phyloP scores from a whole-genome alignment of 1,140 invertebrate species.

The Lepidurus arcticus region DNA sequence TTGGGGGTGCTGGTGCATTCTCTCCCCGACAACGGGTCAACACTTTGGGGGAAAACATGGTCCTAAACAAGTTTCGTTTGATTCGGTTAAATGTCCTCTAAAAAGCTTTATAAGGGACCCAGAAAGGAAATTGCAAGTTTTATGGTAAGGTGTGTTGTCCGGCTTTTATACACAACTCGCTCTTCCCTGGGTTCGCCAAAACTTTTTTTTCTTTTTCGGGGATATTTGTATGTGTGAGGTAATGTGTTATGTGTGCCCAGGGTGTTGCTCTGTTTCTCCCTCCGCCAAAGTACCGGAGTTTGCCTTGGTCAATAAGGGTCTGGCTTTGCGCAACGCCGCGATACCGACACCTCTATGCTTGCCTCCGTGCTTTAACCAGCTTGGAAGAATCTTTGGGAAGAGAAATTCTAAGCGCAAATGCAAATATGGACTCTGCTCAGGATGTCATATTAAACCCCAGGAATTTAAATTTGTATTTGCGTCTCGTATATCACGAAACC shows the following conservation, averaged over 20 bases:
- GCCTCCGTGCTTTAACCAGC: too few relatives aligned
- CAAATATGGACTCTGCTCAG: background rate
- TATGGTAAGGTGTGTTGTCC: background rate
- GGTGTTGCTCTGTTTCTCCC: background rate
- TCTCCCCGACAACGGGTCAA: background rate
- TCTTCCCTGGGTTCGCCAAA: background rate
- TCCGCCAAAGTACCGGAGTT: background rate
- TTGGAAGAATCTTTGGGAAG: background rate
- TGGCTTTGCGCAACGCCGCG: constrained; percentile 16
- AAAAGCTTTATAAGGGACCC: background rate
- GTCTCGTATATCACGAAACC: background rate
- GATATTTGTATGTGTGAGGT: background rate
- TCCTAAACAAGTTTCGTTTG: background rate
- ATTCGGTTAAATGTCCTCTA: background rate
- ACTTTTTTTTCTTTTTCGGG: background rate
- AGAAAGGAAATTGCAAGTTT: background rate
- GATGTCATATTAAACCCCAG: background rate
- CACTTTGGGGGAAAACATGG: background rate
- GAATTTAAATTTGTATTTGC: background rate
- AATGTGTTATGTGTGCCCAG: background rate
- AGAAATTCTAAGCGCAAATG: constrained; percentile 8
- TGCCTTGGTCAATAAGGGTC: constrained; percentile 12
- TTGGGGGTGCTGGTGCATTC: background rate
- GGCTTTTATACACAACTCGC: background rate
- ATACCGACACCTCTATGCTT: background rate